Percentiles rank a stretch among this genome's conserved stretches.
Evolutionary conservation across 1,140 invertebrate species (phyloP).

Genomic region (Cheumatopsyche charites): DNA sequence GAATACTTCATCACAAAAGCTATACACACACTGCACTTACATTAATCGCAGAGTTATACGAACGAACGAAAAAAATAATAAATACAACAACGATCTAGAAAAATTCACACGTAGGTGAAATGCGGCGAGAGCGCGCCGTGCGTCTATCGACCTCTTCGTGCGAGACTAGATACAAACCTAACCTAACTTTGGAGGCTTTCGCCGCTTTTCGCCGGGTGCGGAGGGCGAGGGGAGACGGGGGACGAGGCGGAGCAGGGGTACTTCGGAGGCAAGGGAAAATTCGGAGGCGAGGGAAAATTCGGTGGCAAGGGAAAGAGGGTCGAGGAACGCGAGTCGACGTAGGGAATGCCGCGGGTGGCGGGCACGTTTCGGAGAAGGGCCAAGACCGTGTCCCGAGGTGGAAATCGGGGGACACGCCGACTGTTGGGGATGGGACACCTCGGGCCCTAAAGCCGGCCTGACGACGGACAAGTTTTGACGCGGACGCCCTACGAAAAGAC

Average conservation of each 20-base stretch:
- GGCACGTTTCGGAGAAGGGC: background rate
- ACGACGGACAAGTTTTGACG: constrained; percentile 24
- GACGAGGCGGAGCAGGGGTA: background rate
- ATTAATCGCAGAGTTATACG: constrained; percentile 1
- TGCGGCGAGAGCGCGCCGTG: constrained; percentile 24
- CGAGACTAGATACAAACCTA: constrained; percentile 48
- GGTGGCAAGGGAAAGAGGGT: background rate
- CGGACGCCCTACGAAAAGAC: constrained; percentile 22
- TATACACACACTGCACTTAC: background rate
- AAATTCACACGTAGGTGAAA: background rate
- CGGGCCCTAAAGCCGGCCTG: constrained; percentile 23
- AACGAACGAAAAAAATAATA: background rate
- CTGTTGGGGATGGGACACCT: constrained; percentile 9
- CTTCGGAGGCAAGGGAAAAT: background rate
- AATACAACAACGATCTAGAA: no score
- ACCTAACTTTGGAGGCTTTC: constrained; percentile 36
- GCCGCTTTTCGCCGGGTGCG: constrained; percentile 14
- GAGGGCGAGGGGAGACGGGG: constrained; percentile 16
- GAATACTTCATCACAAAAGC: no score
- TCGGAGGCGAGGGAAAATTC: constrained; percentile 11
- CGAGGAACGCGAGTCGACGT: background rate
- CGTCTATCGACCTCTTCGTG: constrained; percentile 47
- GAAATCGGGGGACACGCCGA: background rate
- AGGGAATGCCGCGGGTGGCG: background rate
- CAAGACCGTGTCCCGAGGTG: background rate